Evolutionary conservation across 2,888 invertebrate species (phyloP), one percentile per base, ranked within the genome.

Genomic region (Darwinula stevensoni): DNA sequence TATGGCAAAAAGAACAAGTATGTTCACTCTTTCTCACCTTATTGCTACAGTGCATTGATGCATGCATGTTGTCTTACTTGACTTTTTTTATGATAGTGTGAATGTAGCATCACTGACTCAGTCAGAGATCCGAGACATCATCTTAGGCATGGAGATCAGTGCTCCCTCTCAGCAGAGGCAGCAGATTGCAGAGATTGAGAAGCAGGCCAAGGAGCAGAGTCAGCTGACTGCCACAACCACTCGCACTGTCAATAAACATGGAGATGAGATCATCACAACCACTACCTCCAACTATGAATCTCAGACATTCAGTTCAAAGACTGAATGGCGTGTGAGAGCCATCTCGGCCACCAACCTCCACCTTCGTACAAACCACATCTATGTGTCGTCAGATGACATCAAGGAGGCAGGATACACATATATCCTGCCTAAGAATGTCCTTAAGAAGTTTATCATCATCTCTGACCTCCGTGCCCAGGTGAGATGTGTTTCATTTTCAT

Each of bases 1-100:
- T 97, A 97, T 44, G 97, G 97, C 48, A 97, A 99, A 59, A 99
- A 99, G 60, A 97, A 97, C 59, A 97, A 91, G 70, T 71, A 42
- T 57, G 61, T 49, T 17, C 12, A 18, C 4, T 31, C 11, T 4
- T 12, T 12, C 27, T 6, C 22, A 22, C n/a, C 26, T 33, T n/a
- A n/a, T n/a, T n/a, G n/a, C n/a, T n/a, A n/a, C n/a, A n/a, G n/a
- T n/a, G n/a, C n/a, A n/a, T n/a, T n/a, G n/a, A n/a, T n/a, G n/a
- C n/a, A n/a, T n/a, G n/a, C n/a, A n/a, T n/a, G n/a, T n/a, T n/a
- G n/a, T n/a, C n/a, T n/a, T n/a, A n/a, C n/a, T n/a, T n/a, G n/a
- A n/a, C n/a, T 27, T 32, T 30, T 32, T 36, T 22, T 35, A 14
- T 41, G 44, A 17, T 49, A 71, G 68, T 47, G 97, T 97, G 0